Conservation (phyloP, 2,797 vertebrate species). For the Alectoris magna region DNA sequence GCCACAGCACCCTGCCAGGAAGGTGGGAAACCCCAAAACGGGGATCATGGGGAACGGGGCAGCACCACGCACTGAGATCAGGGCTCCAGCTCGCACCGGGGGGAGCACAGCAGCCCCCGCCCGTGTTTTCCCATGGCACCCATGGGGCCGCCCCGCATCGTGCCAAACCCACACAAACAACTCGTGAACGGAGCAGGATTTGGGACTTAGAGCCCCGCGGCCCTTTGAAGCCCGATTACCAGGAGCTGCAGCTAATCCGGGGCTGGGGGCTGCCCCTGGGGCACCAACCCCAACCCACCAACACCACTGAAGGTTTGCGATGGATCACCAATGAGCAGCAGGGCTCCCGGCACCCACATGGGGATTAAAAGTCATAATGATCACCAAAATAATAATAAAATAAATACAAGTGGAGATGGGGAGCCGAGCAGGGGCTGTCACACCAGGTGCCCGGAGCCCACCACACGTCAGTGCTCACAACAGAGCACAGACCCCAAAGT, state of each 20-base stretch:
- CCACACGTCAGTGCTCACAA: too few relatives aligned
- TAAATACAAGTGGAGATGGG: too few relatives aligned
- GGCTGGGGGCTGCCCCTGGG: conserved; percentile 34
- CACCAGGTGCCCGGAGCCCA: too few relatives aligned
- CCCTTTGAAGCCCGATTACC: conserved; percentile 69
- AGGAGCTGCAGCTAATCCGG: conserved; percentile 61
- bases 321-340: not conserved
- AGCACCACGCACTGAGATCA: not conserved
- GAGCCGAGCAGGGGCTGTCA: too few relatives aligned
- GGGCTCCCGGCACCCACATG: not conserved
- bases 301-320: too few relatives aligned
- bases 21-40: conserved; percentile 32
- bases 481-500: not conserved
- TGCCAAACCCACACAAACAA: conserved; percentile 31
- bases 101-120: accelerated
- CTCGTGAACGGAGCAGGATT: conserved; percentile 57
- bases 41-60: not conserved
- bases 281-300: not conserved
- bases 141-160: not conserved
- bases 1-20: not conserved
- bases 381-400: too few relatives aligned
- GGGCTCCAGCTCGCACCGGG: not conserved
- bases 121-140: not conserved
- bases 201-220: conserved; percentile 34
- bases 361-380: too few relatives aligned